Conservation (phyloP, 2,888 invertebrate species). For the Thecophora atra region DNA sequence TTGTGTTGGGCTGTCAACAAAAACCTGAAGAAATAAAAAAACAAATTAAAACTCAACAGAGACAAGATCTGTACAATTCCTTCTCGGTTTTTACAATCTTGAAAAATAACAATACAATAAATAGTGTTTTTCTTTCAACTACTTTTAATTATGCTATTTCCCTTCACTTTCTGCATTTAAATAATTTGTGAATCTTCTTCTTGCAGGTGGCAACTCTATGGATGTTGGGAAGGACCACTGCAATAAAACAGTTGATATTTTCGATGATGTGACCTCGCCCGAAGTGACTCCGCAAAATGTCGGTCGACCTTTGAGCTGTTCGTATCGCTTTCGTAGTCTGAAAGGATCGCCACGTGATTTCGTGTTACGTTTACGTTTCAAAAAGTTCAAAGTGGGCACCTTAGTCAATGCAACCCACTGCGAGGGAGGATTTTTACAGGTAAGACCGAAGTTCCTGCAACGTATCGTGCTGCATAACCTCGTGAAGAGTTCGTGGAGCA, state of each 20-base stretch:
- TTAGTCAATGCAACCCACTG: constrained; percentile 88
- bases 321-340: constrained; percentile 89
- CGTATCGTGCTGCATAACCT: not conserved
- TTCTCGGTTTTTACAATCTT: too few species aligned
- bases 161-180: too few species aligned
- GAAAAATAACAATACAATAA: not conserved
- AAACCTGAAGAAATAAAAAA: not conserved
- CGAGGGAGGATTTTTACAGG: constrained; percentile 89
- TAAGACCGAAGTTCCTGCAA: constrained; percentile 58
- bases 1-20: not conserved
- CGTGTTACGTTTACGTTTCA: constrained; percentile 88
- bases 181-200: not conserved
- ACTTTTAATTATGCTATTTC: too few species aligned
- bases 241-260: constrained; percentile 93
- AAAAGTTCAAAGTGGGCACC: constrained; percentile 91
- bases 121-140: not conserved
- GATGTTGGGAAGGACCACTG: constrained; percentile 78
- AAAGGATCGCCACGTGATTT: constrained; percentile 89
- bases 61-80: not conserved
- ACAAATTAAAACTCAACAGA: too few species aligned
- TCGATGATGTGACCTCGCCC: constrained; percentile 90
- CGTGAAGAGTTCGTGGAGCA: too few species aligned
- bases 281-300: constrained; percentile 83
- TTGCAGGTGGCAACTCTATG: constrained; percentile 56
- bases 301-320: constrained; percentile 87